A percentile compares a stretch with the other conserved stretches of the same genome.
These are phyloP conservation scores for Pristionchus fissidentatus DNA, from an alignment of 2,888 invertebrate genomes.

Conservation along the genomic window DNA sequence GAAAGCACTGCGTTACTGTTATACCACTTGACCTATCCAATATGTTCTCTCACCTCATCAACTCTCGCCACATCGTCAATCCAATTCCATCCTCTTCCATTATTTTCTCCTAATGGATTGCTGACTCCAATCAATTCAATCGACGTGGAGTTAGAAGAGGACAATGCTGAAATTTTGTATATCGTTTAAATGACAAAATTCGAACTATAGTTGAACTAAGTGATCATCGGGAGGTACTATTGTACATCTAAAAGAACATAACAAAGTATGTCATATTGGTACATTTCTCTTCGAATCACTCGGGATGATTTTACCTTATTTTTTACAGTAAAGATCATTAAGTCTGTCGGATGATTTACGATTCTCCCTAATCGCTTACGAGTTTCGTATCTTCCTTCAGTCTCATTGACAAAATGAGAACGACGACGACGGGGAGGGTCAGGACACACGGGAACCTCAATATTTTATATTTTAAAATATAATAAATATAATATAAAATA, in stretches of 20 bases:
- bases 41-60: not conserved
- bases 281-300: too few relatives aligned
- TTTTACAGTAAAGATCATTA: too few relatives aligned
- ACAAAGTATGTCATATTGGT: too few relatives aligned
- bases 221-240: too few relatives aligned
- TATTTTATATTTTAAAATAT: not conserved
- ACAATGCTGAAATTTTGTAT: not conserved
- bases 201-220: too few relatives aligned
- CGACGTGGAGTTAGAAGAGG: not conserved
- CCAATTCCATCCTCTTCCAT: conserved; percentile 9
- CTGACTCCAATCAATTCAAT: conserved; percentile 33
- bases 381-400: conserved; percentile 32
- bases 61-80: conserved; percentile 32
- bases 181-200: not conserved
- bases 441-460: conserved; percentile 67
- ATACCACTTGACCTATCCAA: too few relatives aligned
- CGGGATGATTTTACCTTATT: too few relatives aligned
- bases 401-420: conserved; percentile 49
- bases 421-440: conserved; percentile 68
- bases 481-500: not conserved
- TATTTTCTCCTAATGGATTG: not conserved
- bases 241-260: too few relatives aligned
- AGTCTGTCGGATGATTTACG: too few relatives aligned
- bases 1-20: too few relatives aligned
- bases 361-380: too few relatives aligned